Evolutionary conservation across 2,113 vertebrate species (phyloP), one percentile per base, ranked within the genome.

Genomic region (Nothobranchius kuhntae): DNA sequence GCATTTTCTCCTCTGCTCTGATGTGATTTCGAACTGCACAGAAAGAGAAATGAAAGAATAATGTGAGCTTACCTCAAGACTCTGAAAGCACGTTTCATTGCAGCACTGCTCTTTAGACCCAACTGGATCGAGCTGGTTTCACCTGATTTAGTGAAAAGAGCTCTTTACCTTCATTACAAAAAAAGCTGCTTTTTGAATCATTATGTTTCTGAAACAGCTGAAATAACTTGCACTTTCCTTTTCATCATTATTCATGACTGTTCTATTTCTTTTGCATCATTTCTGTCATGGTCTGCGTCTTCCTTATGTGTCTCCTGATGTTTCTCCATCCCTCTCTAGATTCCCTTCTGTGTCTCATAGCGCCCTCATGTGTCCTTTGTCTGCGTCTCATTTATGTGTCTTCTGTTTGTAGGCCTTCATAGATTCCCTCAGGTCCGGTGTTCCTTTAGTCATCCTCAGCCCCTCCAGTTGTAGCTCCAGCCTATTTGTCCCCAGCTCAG

Each of bases 91-190:
- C 9, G 1, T 57, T 21, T 53, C 44, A 65, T 65, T 45, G 38
- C 62, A 45, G 21, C 24, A 38, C 51, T 53, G 62, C 62, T 65
- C 21, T 46, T 56, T 50, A 65, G 30, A 51, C 24, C 12, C 30
- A 62, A 30, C 42, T 52, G 12, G 17, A 78, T 68, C 44, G 42
- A 13, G 10, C 10, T 36, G 26, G 17, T 54, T 62, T 9, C 2
- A n/a, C 63, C 13, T 52, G 26, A 59, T n/a, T 52, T 24, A 47
- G 53, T 61, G 42, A 69, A 68, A 45, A 69, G 61, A 62, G 24
- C 42, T 61, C n/a, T 30, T 13, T 60, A 21, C 35, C 14, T 46
- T 9, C 8, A 46, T 47, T 14, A 68, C 60, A 60, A 58, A 15
- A 9, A 12, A 6, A 54, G 15, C 24, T 26, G 14, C 4, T 2